Evolutionary conservation across 1,140 invertebrate species (phyloP).

Genomic region (Heliconius himera): DNA sequence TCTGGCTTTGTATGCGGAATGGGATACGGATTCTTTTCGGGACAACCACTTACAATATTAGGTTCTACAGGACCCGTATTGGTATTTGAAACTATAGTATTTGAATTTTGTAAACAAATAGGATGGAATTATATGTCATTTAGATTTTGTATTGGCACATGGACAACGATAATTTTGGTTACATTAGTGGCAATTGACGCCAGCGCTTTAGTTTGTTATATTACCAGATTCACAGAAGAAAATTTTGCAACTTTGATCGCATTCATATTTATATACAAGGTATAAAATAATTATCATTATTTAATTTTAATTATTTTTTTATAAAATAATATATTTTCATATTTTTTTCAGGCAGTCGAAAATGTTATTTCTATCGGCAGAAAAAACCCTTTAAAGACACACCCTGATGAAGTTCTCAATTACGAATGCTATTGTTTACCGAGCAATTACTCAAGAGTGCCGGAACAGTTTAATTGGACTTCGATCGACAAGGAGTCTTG

Average conservation of each 20-base stretch:
- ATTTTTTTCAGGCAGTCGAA: slow-evolving; percentile 88
- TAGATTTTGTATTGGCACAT: slow-evolving; percentile 96
- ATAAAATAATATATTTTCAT: not conserved
- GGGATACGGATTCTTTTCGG: slow-evolving; percentile 97
- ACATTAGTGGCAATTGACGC: slow-evolving; percentile 97
- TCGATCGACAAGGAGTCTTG: slow-evolving; percentile 85
- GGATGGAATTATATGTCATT: slow-evolving; percentile 96
- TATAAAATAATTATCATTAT: slow-evolving; percentile 59
- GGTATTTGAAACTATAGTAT: slow-evolving; percentile 99
- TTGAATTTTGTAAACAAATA: slow-evolving; percentile 94
- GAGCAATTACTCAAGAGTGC: slow-evolving; percentile 75
- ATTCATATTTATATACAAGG: slow-evolving; percentile 99
- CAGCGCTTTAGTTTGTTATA: slow-evolving; percentile 98
- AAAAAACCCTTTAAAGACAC: slow-evolving; percentile 88
- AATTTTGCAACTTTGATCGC: slow-evolving; percentile 99
- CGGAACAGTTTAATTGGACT: slow-evolving; percentile 82
- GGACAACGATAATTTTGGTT: slow-evolving; percentile 93
- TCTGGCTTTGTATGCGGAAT: slow-evolving; percentile 98
- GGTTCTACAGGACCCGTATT: slow-evolving; percentile 99
- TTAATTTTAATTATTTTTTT: not conserved
- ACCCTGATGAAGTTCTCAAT: slow-evolving; percentile 80
- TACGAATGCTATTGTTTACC: slow-evolving; percentile 87
- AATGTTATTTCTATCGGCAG: slow-evolving; percentile 93
- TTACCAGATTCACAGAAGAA: slow-evolving; percentile 99
- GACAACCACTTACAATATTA: slow-evolving; percentile 98